These are phyloP conservation scores for Drosophila cracens DNA, from an alignment of 2,888 invertebrate genomes.

Conservation along the genomic window DNA sequence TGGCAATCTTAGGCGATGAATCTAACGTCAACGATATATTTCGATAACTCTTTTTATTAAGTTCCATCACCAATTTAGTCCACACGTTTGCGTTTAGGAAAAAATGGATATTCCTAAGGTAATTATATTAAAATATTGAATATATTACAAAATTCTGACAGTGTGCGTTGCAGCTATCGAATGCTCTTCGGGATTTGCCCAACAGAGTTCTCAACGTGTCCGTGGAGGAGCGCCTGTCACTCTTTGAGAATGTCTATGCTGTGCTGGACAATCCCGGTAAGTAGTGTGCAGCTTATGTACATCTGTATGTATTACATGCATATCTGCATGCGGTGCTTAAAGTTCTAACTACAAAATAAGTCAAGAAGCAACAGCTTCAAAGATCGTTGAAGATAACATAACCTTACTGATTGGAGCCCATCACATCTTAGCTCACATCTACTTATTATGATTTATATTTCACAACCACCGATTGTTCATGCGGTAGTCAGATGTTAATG, in stretches of 20 bases:
- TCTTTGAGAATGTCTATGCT: slow-evolving; percentile 82
- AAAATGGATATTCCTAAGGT: slow-evolving; percentile 56
- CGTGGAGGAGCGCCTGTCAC: slow-evolving; percentile 79
- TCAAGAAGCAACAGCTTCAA: neutral
- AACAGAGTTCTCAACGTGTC: slow-evolving; percentile 82
- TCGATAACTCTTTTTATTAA: neutral
- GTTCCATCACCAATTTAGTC: slow-evolving; percentile 9
- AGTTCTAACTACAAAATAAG: neutral
- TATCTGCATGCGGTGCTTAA: neutral
- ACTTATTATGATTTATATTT: neutral
- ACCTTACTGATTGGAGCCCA: neutral
- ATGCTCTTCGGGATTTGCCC: slow-evolving; percentile 84
- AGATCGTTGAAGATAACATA: neutral
- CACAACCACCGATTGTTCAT: neutral
- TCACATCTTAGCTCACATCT: neutral
- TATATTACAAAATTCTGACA: slow-evolving; percentile 1
- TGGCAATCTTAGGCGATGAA: neutral
- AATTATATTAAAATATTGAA: neutral
- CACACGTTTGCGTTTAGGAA: slow-evolving; percentile 49
- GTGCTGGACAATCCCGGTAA: slow-evolving; percentile 91
- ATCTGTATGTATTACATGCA: neutral
- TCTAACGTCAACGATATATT: neutral
- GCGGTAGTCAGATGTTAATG: neutral
- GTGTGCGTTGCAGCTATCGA: slow-evolving; percentile 80
- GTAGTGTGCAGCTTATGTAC: slow-evolving; percentile 69